Evolutionary conservation across 2,113 vertebrate species (phyloP).

Genomic region (Lathamus discolor): DNA sequence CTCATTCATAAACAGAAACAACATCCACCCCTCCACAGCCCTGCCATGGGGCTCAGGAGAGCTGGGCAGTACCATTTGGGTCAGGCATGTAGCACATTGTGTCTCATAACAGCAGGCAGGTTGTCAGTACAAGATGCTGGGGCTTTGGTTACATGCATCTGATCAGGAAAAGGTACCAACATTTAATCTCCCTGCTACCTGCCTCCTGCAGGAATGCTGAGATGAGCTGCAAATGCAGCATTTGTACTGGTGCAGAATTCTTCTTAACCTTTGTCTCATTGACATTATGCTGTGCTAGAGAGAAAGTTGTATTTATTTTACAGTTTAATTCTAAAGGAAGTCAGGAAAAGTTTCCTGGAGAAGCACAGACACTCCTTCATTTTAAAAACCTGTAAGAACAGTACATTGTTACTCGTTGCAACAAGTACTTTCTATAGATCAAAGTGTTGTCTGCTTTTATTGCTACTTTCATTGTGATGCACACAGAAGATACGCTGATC

Average conservation of each 20-base stretch:
- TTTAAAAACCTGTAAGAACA: background rate
- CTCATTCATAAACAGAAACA: background rate
- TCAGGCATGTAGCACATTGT: accelerated
- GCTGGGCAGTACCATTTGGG: accelerated
- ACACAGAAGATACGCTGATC: background rate
- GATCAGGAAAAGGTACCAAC: background rate
- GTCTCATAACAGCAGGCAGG: background rate
- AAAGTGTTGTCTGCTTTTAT: background rate
- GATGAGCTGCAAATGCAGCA: background rate
- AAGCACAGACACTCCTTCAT: background rate
- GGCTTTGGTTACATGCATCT: background rate
- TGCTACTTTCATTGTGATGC: background rate
- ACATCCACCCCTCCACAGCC: background rate
- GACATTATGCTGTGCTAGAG: background rate
- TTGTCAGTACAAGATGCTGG: background rate
- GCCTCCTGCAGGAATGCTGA: background rate
- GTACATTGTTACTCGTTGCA: background rate
- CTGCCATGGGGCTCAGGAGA: background rate
- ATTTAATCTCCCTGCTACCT: background rate
- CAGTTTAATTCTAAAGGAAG: background rate
- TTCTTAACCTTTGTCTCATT: background rate
- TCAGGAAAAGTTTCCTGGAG: background rate
- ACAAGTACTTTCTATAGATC: background rate
- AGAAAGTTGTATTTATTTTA: background rate
- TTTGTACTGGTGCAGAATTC: background rate